Evolutionary conservation across 1,140 invertebrate species (phyloP), one percentile per base, ranked within the genome.

Genomic region (Drosophila truncata): DNA sequence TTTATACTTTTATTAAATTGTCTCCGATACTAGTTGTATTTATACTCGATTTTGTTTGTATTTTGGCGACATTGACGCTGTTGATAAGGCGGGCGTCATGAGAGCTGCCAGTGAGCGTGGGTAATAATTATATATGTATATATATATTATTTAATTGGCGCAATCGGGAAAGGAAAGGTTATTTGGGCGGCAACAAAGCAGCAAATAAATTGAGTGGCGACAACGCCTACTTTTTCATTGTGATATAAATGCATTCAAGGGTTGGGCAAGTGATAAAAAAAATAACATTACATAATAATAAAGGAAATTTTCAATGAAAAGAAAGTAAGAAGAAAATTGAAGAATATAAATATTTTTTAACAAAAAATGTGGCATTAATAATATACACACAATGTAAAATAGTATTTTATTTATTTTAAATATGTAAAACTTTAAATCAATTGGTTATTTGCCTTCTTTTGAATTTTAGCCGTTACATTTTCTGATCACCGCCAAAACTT

Each of bases 151-250:
- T 77, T 88, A 88, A 87, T 87, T 87, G 83, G 67, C 72, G 80
- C 75, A 87, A 87, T 87, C 77, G 80, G 80, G 29, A 42, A 52
- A 27, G 66, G 62, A 83, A 88, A 87, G 84, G 84, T 87, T 87
- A 78, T 88, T 86, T 80, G 67, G 80, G 83, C 84, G 83, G 71
- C 69, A 82, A 80, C 83, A 54, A 60, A 67, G 63, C 62, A 69
- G 80, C 39, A 46, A 46, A 62, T 49, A 78, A 54, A 65, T 37
- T 52, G 44, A 64, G 44, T 72, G 35, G n/a, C 52, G 42, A 55
- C 67, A 57, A 54, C 44, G 54, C 52, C 44, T 42, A 35, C 33
- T 50, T 66, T 50, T 54, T 7, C 9, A 23, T 39, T 37, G 27
- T 11, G 31, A 10, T 44, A 49, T 37, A 35, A 42, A 67, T 71